Conservation (phyloP, 2,797 vertebrate genomes). For the Danio jaintianensis region DNA sequence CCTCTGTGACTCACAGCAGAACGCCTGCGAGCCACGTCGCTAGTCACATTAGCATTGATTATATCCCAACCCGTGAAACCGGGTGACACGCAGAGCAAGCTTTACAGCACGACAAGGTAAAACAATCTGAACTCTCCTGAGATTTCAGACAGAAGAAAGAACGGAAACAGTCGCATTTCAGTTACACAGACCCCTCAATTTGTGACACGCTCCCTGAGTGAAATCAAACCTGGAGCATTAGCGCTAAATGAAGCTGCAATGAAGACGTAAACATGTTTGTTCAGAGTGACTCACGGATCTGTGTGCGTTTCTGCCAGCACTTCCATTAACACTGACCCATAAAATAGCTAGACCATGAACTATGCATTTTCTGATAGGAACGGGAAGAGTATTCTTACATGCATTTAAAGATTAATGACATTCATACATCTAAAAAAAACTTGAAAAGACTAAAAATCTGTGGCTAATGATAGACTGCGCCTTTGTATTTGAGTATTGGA, state of each 20-base stretch:
- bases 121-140: constrained; percentile 48
- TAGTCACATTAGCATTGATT: constrained; percentile 63
- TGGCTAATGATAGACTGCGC: neutral
- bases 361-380: constrained; percentile 16
- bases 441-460: neutral
- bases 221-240: constrained; percentile 13
- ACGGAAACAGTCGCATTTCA: constrained; percentile 65
- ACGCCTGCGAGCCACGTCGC: constrained; percentile 58
- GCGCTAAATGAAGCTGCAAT: neutral
- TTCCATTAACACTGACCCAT: constrained; percentile 47
- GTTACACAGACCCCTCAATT: constrained; percentile 64
- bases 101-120: constrained; percentile 41
- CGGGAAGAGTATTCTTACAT: constrained; percentile 14
- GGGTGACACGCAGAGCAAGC: constrained; percentile 24
- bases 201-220: constrained; percentile 24
- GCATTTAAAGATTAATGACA: constrained; percentile 11
- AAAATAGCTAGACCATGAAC: constrained; percentile 39
- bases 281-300: constrained; percentile 57
- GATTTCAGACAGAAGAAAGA: constrained; percentile 44
- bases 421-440: neutral
- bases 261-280: constrained; percentile 57
- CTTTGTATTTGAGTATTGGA: neutral
- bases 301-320: constrained; percentile 1
- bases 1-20: constrained; percentile 68
- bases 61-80: constrained; percentile 35